These are phyloP conservation scores for Sceloporus tristichus DNA, from an alignment of 2,113 vertebrate genomes.

Conservation along the genomic window DNA sequence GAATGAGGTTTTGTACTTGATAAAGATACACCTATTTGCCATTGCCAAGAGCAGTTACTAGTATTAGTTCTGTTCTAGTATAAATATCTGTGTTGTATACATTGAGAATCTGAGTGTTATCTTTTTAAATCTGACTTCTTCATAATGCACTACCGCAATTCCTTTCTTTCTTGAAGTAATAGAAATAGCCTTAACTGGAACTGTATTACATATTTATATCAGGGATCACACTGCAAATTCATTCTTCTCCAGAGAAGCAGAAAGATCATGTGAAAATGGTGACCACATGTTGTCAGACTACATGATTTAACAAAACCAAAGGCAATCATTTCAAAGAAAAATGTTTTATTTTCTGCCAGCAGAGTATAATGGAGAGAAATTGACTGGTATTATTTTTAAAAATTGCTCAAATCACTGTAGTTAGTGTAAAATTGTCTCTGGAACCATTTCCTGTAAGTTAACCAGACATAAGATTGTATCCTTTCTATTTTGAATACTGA, in stretches of 20 bases:
- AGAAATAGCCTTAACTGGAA: conserved; percentile 70
- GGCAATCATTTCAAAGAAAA: conserved; percentile 87
- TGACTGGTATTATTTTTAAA: conserved; percentile 89
- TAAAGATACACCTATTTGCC: not conserved
- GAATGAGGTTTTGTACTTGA: conserved; percentile 36
- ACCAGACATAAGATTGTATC: conserved; percentile 86
- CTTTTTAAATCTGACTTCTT: conserved; percentile 51
- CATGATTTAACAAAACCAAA: conserved; percentile 87
- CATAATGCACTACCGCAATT: conserved; percentile 60
- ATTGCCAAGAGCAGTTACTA: conserved; percentile 39
- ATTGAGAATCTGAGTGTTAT: conserved; percentile 56
- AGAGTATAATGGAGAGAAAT: conserved; percentile 89
- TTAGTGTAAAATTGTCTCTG: conserved; percentile 89
- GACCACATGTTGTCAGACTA: conserved; percentile 87
- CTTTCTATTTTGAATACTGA: conserved; percentile 85
- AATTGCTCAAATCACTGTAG: conserved; percentile 91
- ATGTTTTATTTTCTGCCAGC: conserved; percentile 89
- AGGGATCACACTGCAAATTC: conserved; percentile 78
- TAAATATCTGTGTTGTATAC: not conserved
- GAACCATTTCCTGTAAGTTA: conserved; percentile 85
- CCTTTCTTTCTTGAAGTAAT: conserved; percentile 69
- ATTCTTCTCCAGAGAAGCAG: conserved; percentile 79
- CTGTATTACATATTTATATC: conserved; percentile 80
- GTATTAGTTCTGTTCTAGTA: conserved; percentile 42
- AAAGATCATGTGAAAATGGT: conserved; percentile 83